These are phyloP conservation scores for Albula goreensis DNA, from an alignment of 2,113 vertebrate species.

Conservation along the genomic window DNA sequence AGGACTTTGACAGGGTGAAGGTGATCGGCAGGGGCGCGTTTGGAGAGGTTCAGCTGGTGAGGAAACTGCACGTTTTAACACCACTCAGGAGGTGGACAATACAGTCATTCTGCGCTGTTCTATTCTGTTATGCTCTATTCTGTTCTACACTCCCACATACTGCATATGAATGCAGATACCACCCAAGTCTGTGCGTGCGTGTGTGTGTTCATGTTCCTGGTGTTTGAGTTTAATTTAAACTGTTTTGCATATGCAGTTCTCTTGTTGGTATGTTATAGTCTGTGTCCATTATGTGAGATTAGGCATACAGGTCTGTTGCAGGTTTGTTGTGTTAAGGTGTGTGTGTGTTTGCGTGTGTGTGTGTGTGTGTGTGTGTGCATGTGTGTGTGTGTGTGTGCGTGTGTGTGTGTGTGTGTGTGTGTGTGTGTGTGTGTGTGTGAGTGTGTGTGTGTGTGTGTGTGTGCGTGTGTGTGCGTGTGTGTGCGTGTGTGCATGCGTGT, in stretches of 20 bases:
- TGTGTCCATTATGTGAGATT: not conserved
- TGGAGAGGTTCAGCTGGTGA: constrained; percentile 97
- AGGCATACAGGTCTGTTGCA: no score
- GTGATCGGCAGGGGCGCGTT: constrained; percentile 97
- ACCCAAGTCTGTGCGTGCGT: no score
- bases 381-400: not conserved
- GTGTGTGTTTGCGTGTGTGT: not conserved
- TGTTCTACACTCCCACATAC: no score
- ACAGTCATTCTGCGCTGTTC: no score
- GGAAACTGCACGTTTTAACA: constrained; percentile 34
- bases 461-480: not conserved
- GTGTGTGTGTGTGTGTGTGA: not conserved
- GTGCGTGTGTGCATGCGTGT: not conserved
- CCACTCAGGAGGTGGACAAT: no score
- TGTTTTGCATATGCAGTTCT: no score
- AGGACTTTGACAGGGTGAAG: constrained; percentile 97
- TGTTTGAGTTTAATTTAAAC: no score
- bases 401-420: not conserved
- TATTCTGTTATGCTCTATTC: no score
- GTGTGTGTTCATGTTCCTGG: no score
- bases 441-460: not conserved
- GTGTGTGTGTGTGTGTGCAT: not conserved
- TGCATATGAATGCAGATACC: no score
- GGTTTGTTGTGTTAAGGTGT: not conserved
- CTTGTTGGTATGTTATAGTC: no score